Base-by-base conservation (phyloP, 1,140 invertebrate species). In the Drosophila sechellia region DNA sequence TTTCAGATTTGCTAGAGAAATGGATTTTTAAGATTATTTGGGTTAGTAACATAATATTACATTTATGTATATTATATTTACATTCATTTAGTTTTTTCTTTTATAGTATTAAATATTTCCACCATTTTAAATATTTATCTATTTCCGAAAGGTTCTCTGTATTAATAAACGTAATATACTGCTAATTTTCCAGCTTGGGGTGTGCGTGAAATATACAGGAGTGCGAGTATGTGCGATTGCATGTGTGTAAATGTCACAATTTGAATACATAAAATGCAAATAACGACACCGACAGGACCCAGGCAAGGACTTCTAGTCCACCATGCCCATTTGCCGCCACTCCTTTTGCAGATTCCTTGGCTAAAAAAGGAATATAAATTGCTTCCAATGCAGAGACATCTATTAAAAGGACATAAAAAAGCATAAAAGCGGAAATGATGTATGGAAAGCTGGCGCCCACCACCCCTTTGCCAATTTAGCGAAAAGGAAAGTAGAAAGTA, bases 211-310 rank as follows among this genome's bases (percentile, higher is more conserved):
- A 17, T 11, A 5, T 15, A 17, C 42, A 1, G 22, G 20, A 54
- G 43, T 57, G 42, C 45, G 13, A 45, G 25, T 58, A 40, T 59
- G 70, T 49, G 58, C 53, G 49, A 63, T 55, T 81, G 64, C 72
- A 72, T 86, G 68, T 81, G 52, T 78, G 83, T 81, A 87, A 81
- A 86, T 87, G 81, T 86, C 81, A 86, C 81, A 87, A 86, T 87
- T 86, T 86, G 83, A 86, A 87, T 87, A 86, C 83, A 86, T 86
- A 86, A 86, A 86, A 86, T 86, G 81, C 81, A 86, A 86, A 86
- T 86, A 83, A 74, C 63, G 77, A 64, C 70, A 53, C 63, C 73
- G 77, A 74, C 65, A 57, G 66, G 64, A 57, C 64, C 42, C 66
- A 57, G 63, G 66, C 64, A 49, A 70, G 64, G 50, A 70, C 49